phyloP scores from a whole-genome alignment of 2,113 vertebrate species.

The Taxidea taxus region DNA sequence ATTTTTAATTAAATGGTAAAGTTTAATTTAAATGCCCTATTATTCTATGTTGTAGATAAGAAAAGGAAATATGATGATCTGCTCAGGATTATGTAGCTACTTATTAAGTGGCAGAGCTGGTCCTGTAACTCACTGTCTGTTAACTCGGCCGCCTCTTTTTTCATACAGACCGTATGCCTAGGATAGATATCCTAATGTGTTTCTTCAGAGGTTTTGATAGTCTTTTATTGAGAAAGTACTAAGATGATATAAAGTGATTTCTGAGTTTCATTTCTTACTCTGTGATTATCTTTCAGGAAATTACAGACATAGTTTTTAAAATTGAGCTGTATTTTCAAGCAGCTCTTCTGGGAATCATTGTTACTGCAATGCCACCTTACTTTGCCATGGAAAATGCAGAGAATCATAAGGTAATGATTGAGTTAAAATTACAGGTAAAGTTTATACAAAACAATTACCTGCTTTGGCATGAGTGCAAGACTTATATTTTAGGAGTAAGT shows the following conservation, averaged over 20 bases:
- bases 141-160: background rate
- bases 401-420: conserved; percentile 90
- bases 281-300: conserved; percentile 77
- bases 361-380: conserved; percentile 94
- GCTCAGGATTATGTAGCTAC: background rate
- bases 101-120: background rate
- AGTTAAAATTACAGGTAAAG: background rate
- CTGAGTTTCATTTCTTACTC: background rate
- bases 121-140: background rate
- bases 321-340: conserved; percentile 87
- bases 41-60: background rate
- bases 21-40: background rate
- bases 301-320: conserved; percentile 83
- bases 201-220: background rate
- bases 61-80: background rate
- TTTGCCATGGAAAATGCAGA: conserved; percentile 98
- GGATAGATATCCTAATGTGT: background rate
- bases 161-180: background rate
- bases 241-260: background rate
- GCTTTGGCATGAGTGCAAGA: background rate
- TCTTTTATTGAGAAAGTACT: background rate
- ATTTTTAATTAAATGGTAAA: background rate
- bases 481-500: background rate
- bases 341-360: conserved; percentile 92
- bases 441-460: background rate